phyloP scores from a whole-genome alignment of 2,797 vertebrate species.

The Sebastes goodei region DNA sequence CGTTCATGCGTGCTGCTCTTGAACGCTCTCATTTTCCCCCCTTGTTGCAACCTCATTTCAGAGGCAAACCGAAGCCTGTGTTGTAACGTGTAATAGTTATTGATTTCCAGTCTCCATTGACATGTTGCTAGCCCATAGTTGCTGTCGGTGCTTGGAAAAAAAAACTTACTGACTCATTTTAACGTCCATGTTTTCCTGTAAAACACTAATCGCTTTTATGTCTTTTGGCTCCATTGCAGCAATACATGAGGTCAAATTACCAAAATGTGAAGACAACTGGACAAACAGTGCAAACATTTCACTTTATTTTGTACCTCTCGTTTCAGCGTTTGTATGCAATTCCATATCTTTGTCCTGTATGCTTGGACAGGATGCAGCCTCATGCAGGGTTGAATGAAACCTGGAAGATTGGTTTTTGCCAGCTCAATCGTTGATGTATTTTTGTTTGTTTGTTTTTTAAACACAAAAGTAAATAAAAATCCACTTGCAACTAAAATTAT shows the following conservation, averaged over 20 bases:
- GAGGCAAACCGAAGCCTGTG: background rate
- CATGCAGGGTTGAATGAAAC: conserved; percentile 29
- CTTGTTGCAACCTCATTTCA: conserved; percentile 27
- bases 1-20: background rate
- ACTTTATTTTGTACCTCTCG: conserved; percentile 24
- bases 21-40: background rate
- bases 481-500: conserved; percentile 35
- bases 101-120: conserved; percentile 30
- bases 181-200: conserved; percentile 16
- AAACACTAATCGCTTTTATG: conserved; percentile 51
- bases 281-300: conserved; percentile 42
- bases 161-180: conserved; percentile 13
- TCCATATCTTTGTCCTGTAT: conserved; percentile 18
- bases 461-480: conserved; percentile 71
- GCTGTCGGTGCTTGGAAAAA: background rate
- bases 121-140: conserved; percentile 4
- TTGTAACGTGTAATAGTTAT: conserved; percentile 30
- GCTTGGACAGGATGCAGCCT: conserved; percentile 21
- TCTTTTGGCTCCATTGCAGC: conserved; percentile 19
- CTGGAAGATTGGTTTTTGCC: conserved; percentile 20
- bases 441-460: conserved; percentile 51
- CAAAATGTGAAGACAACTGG: conserved; percentile 62
- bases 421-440: conserved; percentile 42
- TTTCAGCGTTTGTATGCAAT: conserved; percentile 48
- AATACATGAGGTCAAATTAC: conserved; percentile 44